These are phyloP conservation scores for Melanotaenia duboulayi DNA, from an alignment of 2,113 vertebrate genomes.

Conservation along the genomic window DNA sequence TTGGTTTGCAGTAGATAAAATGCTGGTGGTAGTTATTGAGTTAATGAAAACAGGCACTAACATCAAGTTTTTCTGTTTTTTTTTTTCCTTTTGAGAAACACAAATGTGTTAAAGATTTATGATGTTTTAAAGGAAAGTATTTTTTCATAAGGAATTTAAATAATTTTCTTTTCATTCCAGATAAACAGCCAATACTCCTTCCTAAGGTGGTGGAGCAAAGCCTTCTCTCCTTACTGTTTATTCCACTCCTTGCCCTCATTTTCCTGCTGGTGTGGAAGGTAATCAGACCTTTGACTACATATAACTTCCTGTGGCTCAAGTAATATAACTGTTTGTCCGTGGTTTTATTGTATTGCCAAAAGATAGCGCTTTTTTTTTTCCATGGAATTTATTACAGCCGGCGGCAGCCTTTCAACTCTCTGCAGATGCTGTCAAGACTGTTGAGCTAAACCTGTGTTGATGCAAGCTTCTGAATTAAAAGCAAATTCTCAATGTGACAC, in stretches of 20 bases:
- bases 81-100: no score
- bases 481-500: neutral
- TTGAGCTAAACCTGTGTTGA: neutral
- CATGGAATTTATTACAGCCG: conserved; percentile 12
- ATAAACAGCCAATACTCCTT: conserved; percentile 26
- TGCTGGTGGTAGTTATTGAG: neutral
- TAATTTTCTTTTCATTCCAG: neutral
- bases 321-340: neutral
- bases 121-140: neutral
- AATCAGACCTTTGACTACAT: conserved; percentile 29
- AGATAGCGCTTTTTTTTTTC: neutral
- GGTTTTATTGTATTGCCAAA: neutral
- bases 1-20: neutral
- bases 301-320: neutral
- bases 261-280: conserved; percentile 84
- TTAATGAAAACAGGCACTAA: neutral
- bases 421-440: neutral
- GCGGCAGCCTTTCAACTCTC: conserved; percentile 2
- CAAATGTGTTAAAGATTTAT: no score
- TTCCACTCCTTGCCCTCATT: conserved; percentile 76
- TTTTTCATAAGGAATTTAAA: neutral
- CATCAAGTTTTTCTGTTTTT: neutral
- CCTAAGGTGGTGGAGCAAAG: conserved; percentile 73
- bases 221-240: conserved; percentile 79
- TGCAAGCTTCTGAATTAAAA: neutral